phyloP scores from a whole-genome alignment of 2,888 invertebrate genomes.

The Hypercompe scribonia region DNA sequence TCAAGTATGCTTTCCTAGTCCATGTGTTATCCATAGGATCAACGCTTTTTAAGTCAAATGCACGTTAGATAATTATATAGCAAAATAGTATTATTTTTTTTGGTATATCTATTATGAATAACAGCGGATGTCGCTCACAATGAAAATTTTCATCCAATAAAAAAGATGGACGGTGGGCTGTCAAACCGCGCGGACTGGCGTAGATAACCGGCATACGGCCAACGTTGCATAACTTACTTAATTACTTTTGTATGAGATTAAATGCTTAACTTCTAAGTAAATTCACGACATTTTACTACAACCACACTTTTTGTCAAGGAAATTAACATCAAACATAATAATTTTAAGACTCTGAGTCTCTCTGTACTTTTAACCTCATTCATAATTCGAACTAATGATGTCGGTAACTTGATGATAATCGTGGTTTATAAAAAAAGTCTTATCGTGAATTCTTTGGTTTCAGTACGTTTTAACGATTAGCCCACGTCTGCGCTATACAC shows the following conservation, averaged over 20 bases:
- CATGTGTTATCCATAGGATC: neutral
- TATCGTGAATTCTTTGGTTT: slow-evolving; percentile 65
- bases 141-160: slow-evolving; percentile 66
- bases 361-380: slow-evolving; percentile 14
- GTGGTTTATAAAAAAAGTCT: slow-evolving; percentile 59
- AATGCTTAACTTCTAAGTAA: slow-evolving; percentile 43
- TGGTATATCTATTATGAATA: slow-evolving; percentile 43
- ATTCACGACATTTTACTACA: slow-evolving; percentile 26
- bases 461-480: slow-evolving; percentile 53
- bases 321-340: slow-evolving; percentile 29
- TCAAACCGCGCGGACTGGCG: slow-evolving; percentile 32
- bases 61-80: slow-evolving; percentile 25
- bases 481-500: slow-evolving; percentile 40
- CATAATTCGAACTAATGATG: slow-evolving; percentile 23
- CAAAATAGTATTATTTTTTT: slow-evolving; percentile 41
- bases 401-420: slow-evolving; percentile 42
- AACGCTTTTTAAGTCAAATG: neutral
- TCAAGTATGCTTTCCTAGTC: neutral
- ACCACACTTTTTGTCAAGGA: slow-evolving; percentile 43
- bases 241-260: slow-evolving; percentile 60
- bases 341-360: slow-evolving; percentile 15
- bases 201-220: slow-evolving; percentile 17
- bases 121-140: slow-evolving; percentile 51
- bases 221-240: slow-evolving; percentile 57
- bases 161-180: slow-evolving; percentile 41